Evolutionary conservation across 2,113 vertebrate genomes (phyloP).

Genomic region (Corydoras maculifer): DNA sequence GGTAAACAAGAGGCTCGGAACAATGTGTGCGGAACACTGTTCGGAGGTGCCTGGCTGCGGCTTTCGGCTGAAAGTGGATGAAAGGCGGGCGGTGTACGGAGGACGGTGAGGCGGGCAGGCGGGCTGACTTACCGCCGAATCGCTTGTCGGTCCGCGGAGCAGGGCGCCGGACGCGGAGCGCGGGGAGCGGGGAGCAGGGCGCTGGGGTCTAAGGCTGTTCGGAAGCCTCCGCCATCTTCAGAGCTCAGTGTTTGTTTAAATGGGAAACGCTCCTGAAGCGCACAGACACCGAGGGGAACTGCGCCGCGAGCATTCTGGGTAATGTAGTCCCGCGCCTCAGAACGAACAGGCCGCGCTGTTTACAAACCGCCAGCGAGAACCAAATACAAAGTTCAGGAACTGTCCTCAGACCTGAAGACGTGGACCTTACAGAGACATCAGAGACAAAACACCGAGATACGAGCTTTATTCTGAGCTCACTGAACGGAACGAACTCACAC

Average conservation of each 20-base stretch:
- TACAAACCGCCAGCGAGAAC: background rate
- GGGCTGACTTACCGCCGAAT: too few relatives aligned
- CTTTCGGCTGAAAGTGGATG: too few relatives aligned
- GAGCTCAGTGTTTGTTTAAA: constrained; percentile 76
- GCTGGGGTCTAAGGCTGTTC: constrained; percentile 57
- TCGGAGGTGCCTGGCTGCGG: too few relatives aligned
- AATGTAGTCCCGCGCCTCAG: constrained; percentile 49
- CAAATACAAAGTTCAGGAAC: constrained; percentile 60
- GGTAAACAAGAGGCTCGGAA: too few relatives aligned
- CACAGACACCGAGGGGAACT: constrained; percentile 63
- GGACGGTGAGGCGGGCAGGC: too few relatives aligned
- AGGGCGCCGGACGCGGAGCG: too few relatives aligned
- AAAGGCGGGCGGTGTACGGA: too few relatives aligned
- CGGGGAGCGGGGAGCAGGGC: too few relatives aligned
- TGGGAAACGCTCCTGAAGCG: constrained; percentile 76
- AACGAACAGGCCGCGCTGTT: background rate
- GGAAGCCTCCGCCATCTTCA: constrained; percentile 77
- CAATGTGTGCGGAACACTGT: too few relatives aligned
- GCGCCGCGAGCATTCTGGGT: constrained; percentile 53
- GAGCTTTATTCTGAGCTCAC: too few relatives aligned
- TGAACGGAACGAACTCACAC: too few relatives aligned
- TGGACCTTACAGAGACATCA: constrained; percentile 58
- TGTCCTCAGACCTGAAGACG: constrained; percentile 49
- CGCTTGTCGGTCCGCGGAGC: too few relatives aligned
- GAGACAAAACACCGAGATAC: constrained; percentile 26